Percentiles rank a stretch among this genome's conserved stretches.
Evolutionary conservation across 1,140 invertebrate genomes (phyloP).

Genomic region (Temnothorax nylanderi): DNA sequence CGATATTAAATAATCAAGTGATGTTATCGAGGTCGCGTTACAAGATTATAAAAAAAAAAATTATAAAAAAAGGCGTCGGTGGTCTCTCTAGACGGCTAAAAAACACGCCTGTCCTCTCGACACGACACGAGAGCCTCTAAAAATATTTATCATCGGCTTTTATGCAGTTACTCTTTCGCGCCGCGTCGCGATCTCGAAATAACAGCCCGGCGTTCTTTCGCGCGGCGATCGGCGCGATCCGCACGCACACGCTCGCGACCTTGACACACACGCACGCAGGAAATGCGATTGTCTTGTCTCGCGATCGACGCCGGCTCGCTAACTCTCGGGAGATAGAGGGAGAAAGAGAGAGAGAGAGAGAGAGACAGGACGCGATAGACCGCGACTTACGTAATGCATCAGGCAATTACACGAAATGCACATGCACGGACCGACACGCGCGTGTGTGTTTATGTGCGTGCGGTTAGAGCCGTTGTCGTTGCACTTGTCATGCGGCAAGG

Average conservation of each 20-base stretch:
- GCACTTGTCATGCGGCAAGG: constrained; percentile 25
- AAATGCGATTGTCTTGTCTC: constrained; percentile 69
- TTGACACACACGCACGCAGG: constrained; percentile 70
- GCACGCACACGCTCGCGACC: constrained; percentile 57
- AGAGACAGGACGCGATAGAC: constrained; percentile 19
- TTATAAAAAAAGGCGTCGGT: background rate
- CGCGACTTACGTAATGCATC: constrained; percentile 67
- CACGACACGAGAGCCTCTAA: constrained; percentile 19
- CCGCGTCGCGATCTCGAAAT: constrained; percentile 40
- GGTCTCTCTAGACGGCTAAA: background rate
- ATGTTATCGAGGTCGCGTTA: constrained; percentile 7
- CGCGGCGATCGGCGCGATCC: constrained; percentile 7
- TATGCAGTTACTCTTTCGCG: constrained; percentile 43
- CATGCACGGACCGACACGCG: constrained; percentile 37
- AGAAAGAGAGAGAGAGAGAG: background rate
- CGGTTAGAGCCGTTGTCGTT: background rate
- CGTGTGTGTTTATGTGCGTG: background rate
- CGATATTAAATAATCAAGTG: constrained; percentile 18
- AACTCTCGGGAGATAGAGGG: background rate
- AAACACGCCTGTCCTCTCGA: background rate
- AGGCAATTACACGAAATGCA: constrained; percentile 66
- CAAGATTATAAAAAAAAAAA: background rate
- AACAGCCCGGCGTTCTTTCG: background rate
- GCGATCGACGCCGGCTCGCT: constrained; percentile 38
- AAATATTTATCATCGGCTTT: constrained; percentile 50